Conservation (phyloP, 35 echinoderm and acorn worm species). For the Ophioderma brevispina region DNA sequence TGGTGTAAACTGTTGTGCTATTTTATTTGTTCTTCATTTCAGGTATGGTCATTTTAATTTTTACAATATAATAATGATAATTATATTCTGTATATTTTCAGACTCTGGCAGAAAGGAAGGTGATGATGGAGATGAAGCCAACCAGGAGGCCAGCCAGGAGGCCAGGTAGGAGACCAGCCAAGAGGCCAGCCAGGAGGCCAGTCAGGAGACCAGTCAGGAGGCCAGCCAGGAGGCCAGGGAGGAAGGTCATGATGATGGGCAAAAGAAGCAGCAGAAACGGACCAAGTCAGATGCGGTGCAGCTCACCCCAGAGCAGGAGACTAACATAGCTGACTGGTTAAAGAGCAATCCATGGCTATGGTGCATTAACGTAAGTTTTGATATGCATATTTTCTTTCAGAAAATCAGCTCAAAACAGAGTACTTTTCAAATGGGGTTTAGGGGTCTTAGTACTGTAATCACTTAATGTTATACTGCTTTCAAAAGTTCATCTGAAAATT, state of each 20-base stretch:
- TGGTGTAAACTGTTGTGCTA: no score
- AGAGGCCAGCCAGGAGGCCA: background rate
- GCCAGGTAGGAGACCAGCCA: background rate
- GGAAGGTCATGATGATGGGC: background rate
- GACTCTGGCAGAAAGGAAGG: constrained; percentile 3
- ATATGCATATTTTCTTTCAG: background rate
- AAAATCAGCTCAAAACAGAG: no score
- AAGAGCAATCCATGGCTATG: background rate
- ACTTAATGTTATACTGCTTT: no score
- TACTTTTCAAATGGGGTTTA: no score
- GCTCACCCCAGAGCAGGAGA: background rate
- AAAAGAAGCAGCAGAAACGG: background rate
- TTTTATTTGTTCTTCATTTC: no score
- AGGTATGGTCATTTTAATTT: no score
- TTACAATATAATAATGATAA: no score
- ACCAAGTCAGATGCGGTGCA: background rate
- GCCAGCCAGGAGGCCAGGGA: background rate
- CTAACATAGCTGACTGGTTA: background rate
- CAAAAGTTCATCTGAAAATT: no score
- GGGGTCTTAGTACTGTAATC: no score
- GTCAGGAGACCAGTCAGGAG: background rate
- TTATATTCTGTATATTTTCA: constrained; percentile 10
- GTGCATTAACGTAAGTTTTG: constrained; percentile 1
- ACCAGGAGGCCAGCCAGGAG: no score
- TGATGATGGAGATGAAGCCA: background rate